Evolutionary conservation across 2,113 vertebrate genomes (phyloP).

Genomic region (Malurus elegans): DNA sequence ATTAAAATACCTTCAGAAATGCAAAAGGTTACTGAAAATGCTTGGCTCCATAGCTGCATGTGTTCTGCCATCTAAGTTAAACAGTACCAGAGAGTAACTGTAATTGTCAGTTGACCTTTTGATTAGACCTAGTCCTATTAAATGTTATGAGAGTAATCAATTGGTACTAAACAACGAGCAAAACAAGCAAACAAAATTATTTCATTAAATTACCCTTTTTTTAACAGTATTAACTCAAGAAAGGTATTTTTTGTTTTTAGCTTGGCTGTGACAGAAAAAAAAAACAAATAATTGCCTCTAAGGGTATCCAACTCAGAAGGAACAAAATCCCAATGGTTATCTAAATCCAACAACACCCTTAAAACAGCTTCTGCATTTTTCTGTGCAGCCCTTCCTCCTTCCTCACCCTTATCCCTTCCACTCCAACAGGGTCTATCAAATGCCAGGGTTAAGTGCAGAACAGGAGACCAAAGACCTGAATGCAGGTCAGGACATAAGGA

Average conservation of each 20-base stretch:
- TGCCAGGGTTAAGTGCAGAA: background rate
- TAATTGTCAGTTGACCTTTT: conserved; percentile 38
- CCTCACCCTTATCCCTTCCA: background rate
- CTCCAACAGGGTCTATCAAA: background rate
- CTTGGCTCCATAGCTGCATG: background rate
- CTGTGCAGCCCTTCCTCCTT: background rate
- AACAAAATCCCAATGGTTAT: background rate
- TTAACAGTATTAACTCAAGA: background rate
- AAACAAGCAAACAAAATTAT: conserved; percentile 3
- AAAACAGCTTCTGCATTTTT: background rate
- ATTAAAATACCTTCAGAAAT: background rate
- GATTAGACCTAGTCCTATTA: background rate
- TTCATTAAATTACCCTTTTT: background rate
- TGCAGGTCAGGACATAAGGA: background rate
- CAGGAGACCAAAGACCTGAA: background rate
- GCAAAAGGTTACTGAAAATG: background rate
- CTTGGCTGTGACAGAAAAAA: background rate
- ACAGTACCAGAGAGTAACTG: background rate
- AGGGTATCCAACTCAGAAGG: background rate
- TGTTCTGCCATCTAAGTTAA: background rate
- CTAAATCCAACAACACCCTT: background rate
- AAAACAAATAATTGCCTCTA: background rate
- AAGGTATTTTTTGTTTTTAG: background rate
- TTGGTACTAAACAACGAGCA: conserved; percentile 13
- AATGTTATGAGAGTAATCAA: background rate